Percentiles rank a stretch among this genome's conserved stretches.
These are phyloP conservation scores for Sarcophaga caerulescens DNA, from an alignment of 2,888 invertebrate genomes.

Conservation along the genomic window DNA sequence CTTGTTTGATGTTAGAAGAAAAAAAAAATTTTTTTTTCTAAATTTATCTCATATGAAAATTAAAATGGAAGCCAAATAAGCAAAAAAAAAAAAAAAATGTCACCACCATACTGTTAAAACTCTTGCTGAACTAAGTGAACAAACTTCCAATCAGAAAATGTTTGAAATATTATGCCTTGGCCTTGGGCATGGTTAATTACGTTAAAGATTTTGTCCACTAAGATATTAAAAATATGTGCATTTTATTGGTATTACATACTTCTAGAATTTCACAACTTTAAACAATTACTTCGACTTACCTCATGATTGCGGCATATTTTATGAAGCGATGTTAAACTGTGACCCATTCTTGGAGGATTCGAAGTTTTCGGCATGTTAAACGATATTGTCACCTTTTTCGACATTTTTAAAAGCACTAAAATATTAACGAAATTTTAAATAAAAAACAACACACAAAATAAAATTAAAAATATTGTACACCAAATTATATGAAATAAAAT, in stretches of 20 bases:
- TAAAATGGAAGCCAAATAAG: too few species aligned
- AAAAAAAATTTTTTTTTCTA: neutral
- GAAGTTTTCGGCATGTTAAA: slow-evolving; percentile 20
- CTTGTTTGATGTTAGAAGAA: slow-evolving; percentile 17
- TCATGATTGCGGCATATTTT: slow-evolving; percentile 47
- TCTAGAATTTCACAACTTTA: too few species aligned
- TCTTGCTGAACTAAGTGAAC: neutral
- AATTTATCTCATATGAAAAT: too few species aligned
- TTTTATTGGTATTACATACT: too few species aligned
- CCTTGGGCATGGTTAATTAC: too few species aligned
- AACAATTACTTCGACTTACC: neutral
- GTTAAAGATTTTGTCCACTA: too few species aligned
- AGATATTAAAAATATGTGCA: too few species aligned
- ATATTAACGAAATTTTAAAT: neutral
- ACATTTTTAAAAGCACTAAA: slow-evolving; percentile 26
- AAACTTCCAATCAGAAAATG: neutral
- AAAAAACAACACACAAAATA: neutral
- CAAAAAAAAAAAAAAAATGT: neutral
- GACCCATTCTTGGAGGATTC: neutral
- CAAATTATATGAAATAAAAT: too few species aligned
- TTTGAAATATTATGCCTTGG: neutral
- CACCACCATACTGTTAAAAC: neutral
- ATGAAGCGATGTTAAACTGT: slow-evolving; percentile 49
- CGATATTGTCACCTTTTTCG: slow-evolving; percentile 26
- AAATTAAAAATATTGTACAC: neutral